phyloP scores from a whole-genome alignment of 2,888 invertebrate species.

The Drosophila mettleri region DNA sequence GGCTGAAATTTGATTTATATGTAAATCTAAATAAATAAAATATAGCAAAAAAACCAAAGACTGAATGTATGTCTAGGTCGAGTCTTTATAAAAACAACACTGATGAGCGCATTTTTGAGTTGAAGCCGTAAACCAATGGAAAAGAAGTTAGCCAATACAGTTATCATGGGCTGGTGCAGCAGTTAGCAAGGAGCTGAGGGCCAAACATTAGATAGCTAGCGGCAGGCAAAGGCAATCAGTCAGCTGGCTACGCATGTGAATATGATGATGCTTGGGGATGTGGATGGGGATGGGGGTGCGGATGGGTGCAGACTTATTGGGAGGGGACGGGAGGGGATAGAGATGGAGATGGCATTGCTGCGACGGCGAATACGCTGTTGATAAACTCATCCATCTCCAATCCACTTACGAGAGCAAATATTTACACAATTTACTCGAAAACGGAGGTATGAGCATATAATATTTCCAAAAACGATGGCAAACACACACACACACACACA shows the following conservation, averaged over 20 bases:
- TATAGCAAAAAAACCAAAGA: too few species aligned
- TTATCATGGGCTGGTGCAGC: constrained; percentile 21
- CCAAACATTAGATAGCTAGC: constrained; percentile 25
- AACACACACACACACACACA: constrained; percentile 62
- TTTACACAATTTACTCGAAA: constrained; percentile 82
- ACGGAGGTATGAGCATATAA: constrained; percentile 82
- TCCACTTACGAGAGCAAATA: constrained; percentile 84
- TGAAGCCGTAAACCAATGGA: constrained; percentile 1
- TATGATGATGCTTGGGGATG: constrained; percentile 34
- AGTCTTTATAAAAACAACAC: not conserved
- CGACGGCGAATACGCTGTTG: constrained; percentile 69
- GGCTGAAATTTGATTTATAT: too few species aligned
- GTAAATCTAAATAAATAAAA: too few species aligned
- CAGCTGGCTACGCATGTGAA: constrained; percentile 66
- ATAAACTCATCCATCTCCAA: constrained; percentile 84
- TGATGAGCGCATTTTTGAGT: not conserved
- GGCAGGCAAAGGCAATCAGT: constrained; percentile 67
- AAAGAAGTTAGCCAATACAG: constrained; percentile 8
- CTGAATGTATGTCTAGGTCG: not conserved
- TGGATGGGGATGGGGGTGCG: not conserved
- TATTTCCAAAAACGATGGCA: constrained; percentile 82
- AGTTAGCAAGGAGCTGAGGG: constrained; percentile 24
- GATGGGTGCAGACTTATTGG: too few species aligned
- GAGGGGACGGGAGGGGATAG: not conserved
- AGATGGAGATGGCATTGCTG: constrained; percentile 58